A percentile compares a stretch with the other conserved stretches of the same genome.
Evolutionary conservation across 2,797 vertebrate species (phyloP).

Genomic region (Epinephelus awoara): DNA sequence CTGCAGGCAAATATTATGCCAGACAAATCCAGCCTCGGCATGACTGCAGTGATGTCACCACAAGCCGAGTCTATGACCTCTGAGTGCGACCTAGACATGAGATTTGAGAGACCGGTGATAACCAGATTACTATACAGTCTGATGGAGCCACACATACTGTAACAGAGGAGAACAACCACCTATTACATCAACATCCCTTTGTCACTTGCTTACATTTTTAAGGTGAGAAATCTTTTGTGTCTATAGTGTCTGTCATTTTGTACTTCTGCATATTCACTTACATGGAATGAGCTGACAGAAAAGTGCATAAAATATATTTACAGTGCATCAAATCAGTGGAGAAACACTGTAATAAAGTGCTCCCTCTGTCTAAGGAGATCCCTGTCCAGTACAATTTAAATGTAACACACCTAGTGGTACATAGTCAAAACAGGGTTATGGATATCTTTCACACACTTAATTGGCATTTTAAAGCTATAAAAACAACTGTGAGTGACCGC

Average conservation of each 20-base stretch:
- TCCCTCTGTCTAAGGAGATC: neutral
- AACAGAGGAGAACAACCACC: neutral
- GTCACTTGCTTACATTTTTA: too few species aligned
- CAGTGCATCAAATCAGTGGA: neutral
- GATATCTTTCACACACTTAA: neutral
- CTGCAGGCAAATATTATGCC: neutral
- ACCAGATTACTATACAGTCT: slow-evolving; percentile 7
- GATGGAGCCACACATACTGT: neutral
- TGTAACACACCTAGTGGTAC: neutral
- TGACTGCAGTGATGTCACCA: slow-evolving; percentile 7
- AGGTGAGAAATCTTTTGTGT: too few species aligned
- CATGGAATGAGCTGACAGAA: neutral
- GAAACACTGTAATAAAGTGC: neutral
- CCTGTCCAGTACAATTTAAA: neutral
- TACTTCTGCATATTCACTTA: too few species aligned
- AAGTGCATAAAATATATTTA: neutral
- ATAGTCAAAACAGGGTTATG: neutral
- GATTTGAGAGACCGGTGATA: slow-evolving; percentile 9
- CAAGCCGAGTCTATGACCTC: neutral
- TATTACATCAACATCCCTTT: neutral
- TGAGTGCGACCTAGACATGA: slow-evolving; percentile 3
- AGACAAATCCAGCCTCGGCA: neutral
- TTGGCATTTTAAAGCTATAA: neutral
- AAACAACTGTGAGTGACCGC: neutral
- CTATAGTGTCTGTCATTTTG: too few species aligned